Conservation (phyloP, 92 coral and sea anemone species). For the Bergia puertoricense region DNA sequence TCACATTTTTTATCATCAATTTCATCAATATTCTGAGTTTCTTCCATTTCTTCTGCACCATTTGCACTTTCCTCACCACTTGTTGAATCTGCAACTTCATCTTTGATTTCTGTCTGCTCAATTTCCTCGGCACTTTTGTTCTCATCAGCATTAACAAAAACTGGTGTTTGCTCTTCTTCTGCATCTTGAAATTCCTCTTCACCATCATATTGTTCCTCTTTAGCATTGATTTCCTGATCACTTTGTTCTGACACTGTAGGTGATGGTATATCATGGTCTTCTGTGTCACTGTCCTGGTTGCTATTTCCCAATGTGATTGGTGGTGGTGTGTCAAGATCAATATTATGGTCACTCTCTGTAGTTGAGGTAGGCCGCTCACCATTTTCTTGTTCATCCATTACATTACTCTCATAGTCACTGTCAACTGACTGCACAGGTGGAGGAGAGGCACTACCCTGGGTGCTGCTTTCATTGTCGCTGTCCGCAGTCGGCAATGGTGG, state of each 20-base stretch:
- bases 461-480: conserved; percentile 26
- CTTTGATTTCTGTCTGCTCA: neutral
- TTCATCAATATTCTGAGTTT: neutral
- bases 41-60: conserved; percentile 30
- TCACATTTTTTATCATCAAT: conserved; percentile 4
- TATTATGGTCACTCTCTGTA: neutral
- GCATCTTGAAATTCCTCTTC: conserved; percentile 36
- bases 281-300: conserved; percentile 6
- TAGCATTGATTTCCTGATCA: neutral
- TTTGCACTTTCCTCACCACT: conserved; percentile 8
- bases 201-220: neutral
- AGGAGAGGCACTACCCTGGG: conserved; percentile 13
- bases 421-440: conserved; percentile 14
- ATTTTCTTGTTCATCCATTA: conserved; percentile 19
- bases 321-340: neutral
- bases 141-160: neutral
- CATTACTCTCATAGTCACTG: conserved; percentile 37
- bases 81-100: neutral
- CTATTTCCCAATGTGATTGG: neutral
- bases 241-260: conserved; percentile 4
- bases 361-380: neutral
- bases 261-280: neutral
- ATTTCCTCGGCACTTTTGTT: conserved; percentile 3
- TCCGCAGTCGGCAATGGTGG: conserved; percentile 41
- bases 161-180: conserved; percentile 19